These are phyloP conservation scores for Cossypha niveicapilla DNA, from an alignment of 2,797 vertebrate species.

Conservation along the genomic window DNA sequence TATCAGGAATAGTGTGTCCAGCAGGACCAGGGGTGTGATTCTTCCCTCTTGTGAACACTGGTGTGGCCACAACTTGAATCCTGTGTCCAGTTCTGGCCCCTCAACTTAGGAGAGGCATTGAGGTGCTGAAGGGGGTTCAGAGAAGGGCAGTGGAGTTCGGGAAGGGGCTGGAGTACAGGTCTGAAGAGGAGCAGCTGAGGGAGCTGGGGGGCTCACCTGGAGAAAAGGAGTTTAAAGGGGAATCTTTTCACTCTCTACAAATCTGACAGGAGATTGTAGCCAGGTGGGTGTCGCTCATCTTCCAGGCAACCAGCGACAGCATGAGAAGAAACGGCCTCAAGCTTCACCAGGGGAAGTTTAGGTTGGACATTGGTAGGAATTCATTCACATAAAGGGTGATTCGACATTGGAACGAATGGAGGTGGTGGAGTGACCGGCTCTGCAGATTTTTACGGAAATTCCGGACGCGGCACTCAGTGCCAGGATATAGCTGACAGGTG, in stretches of 20 bases:
- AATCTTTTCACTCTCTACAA: accelerated
- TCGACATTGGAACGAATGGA: neutral
- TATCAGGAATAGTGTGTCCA: neutral
- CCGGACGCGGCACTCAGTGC: neutral
- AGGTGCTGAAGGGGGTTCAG: neutral
- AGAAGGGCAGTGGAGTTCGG: neutral
- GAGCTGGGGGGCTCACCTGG: neutral
- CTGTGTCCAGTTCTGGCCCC: neutral
- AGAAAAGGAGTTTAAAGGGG: accelerated
- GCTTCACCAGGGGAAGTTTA: neutral
- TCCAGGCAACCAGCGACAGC: neutral
- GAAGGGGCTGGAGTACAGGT: neutral
- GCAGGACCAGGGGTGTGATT: neutral
- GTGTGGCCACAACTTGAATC: neutral
- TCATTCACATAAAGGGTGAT: neutral
- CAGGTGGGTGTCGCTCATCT: accelerated
- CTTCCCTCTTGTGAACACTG: neutral
- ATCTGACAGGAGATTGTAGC: neutral
- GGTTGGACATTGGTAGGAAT: neutral
- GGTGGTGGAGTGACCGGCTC: neutral
- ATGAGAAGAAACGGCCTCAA: neutral
- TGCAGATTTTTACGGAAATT: neutral
- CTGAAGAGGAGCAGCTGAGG: neutral
- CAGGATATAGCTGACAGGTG: neutral
- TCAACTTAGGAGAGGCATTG: accelerated